A percentile compares a stretch with the other conserved stretches of the same genome.
phyloP scores from a whole-genome alignment of 2,113 vertebrate genomes.

The Ciconia maguari region DNA sequence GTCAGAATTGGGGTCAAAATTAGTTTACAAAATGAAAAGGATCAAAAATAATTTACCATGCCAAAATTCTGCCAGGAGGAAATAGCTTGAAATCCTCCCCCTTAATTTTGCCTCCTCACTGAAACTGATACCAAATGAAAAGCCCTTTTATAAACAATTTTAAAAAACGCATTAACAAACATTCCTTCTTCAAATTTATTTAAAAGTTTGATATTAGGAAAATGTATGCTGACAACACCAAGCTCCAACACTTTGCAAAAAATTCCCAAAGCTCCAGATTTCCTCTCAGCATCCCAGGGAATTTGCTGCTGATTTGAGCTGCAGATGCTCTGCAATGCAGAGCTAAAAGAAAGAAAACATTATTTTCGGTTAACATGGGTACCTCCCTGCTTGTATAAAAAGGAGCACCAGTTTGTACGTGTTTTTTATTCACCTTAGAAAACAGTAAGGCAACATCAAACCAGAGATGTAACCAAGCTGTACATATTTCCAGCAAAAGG shows the following conservation, averaged over 20 bases:
- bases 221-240: not conserved
- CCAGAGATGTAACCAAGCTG: not conserved
- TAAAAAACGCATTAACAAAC: not conserved
- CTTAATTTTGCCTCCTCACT: not conserved
- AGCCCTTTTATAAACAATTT: not conserved
- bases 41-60: not conserved
- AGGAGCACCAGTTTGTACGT: not conserved
- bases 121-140: not conserved
- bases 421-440: not conserved
- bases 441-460: not conserved
- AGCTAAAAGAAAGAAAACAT: not conserved
- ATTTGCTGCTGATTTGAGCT: not conserved
- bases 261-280: not conserved
- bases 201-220: not conserved
- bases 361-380: not conserved
- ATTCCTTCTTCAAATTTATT: not conserved
- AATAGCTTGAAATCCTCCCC: not conserved
- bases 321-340: slow-evolving; percentile 35
- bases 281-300: not conserved
- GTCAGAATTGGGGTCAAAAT: not conserved
- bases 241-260: not conserved
- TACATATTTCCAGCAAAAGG: not conserved
- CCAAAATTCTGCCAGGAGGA: not conserved
- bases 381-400: not conserved
- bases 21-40: not conserved